phyloP scores from a whole-genome alignment of 1,140 invertebrate genomes.

The Antheraea pernyi region DNA sequence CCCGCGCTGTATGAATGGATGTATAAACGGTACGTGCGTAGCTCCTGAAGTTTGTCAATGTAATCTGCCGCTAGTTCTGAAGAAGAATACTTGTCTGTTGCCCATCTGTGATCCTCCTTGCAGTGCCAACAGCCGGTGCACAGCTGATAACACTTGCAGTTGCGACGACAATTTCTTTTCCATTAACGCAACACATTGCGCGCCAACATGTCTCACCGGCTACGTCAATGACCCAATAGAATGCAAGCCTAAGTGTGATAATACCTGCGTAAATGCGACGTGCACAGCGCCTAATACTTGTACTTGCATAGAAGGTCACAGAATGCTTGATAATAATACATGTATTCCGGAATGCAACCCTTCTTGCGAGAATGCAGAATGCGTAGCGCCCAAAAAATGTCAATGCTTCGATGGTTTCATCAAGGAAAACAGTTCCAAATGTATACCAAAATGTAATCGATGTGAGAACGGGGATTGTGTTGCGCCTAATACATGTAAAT shows the following conservation, averaged over 20 bases:
- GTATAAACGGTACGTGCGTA: conserved; percentile 77
- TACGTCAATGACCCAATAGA: conserved; percentile 12
- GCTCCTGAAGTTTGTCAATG: conserved; percentile 78
- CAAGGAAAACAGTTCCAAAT: conserved; percentile 11
- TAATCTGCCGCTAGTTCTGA: conserved; percentile 36
- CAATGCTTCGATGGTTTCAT: conserved; percentile 39
- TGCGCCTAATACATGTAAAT: conserved; percentile 39
- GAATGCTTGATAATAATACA: conserved; percentile 11
- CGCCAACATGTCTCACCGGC: conserved; percentile 1
- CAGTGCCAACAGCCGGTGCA: conserved; percentile 66
- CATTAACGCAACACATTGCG: conserved; percentile 27
- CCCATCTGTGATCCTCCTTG: conserved; percentile 56
- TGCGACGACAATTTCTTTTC: conserved; percentile 23
- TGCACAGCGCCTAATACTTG: conserved; percentile 38
- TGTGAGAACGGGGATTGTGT: conserved; percentile 50
- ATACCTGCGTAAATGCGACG: conserved; percentile 54
- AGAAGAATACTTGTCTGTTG: conserved; percentile 54
- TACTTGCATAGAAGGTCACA: conserved; percentile 39
- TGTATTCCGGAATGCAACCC: conserved; percentile 47
- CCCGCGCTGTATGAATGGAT: conserved; percentile 76
- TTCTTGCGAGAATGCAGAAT: conserved; percentile 50
- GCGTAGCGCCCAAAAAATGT: conserved; percentile 36
- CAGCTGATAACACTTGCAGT: conserved; percentile 19
- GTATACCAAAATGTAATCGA: conserved; percentile 42
- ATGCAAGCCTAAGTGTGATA: conserved; percentile 52